Conservation (phyloP, 30 jellyfish, hydroid and myxozoan species). For the Aurelia aurita complex sp. Pacific region DNA sequence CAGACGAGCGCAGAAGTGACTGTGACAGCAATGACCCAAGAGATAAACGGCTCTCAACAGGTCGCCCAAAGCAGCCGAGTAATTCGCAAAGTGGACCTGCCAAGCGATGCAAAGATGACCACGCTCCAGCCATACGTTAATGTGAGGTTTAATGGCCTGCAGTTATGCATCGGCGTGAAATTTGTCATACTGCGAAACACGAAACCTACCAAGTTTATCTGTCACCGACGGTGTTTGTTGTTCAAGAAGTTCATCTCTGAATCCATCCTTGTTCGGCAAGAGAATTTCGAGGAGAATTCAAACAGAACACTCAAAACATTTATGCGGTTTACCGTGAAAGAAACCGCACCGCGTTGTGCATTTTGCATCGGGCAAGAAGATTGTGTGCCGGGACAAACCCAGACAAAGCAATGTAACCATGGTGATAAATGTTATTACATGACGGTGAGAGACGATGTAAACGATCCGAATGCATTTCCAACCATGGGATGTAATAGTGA, state of each 20-base stretch:
- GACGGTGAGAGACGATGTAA: slow-evolving; percentile 21
- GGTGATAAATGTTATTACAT: slow-evolving; percentile 38
- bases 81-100: background rate
- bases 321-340: background rate
- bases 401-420: slow-evolving; percentile 21
- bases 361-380: slow-evolving; percentile 38
- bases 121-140: background rate
- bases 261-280: background rate
- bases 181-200: background rate
- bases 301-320: slow-evolving; percentile 1
- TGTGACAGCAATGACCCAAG: background rate
- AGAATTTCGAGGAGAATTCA: background rate
- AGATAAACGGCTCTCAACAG: background rate
- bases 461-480: slow-evolving; percentile 20
- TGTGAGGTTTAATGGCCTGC: background rate
- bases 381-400: slow-evolving; percentile 12
- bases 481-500: slow-evolving; percentile 57
- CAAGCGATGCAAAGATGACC: slow-evolving; percentile 7
- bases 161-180: slow-evolving; percentile 11
- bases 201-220: background rate
- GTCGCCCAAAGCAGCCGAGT: background rate
- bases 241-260: background rate
- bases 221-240: slow-evolving; percentile 8
- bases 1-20: slow-evolving; percentile 2
- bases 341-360: slow-evolving; percentile 7